Evolutionary conservation across 2,113 vertebrate genomes (phyloP).

Genomic region (Trogon melanurus): DNA sequence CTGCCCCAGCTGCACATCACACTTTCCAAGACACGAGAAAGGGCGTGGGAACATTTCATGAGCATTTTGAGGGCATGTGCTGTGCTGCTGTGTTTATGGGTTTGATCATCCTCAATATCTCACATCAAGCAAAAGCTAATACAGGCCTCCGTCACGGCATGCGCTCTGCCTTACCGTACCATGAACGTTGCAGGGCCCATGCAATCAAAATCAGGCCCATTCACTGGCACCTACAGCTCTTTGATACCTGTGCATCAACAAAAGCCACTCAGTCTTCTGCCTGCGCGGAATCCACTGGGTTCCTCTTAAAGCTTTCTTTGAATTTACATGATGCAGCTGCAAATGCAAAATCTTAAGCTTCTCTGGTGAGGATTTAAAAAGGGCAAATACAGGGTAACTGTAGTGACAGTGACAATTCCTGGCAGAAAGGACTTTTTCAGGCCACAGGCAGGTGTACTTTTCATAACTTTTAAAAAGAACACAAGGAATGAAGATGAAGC

Average conservation of each 20-base stretch:
- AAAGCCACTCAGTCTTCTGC: background rate
- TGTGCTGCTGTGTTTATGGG: background rate
- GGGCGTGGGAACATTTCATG: background rate
- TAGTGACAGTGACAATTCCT: background rate
- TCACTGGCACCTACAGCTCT: background rate
- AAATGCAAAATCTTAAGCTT: background rate
- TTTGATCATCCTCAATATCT: background rate
- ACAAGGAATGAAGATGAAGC: background rate
- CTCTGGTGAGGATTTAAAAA: background rate
- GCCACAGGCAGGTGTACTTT: background rate
- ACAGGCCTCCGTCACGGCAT: rapidly evolving
- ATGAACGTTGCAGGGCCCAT: rapidly evolving
- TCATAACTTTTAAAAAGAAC: background rate
- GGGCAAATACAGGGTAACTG: background rate
- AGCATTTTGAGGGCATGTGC: background rate
- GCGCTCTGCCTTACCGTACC: background rate
- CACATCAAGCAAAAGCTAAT: background rate
- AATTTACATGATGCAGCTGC: background rate
- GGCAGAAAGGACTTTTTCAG: background rate
- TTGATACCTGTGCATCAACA: background rate
- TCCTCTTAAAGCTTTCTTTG: background rate
- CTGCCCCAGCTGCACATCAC: background rate
- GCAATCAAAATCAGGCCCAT: background rate
- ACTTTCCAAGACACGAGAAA: background rate
- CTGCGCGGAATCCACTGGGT: background rate